Base-by-base conservation (phyloP, 2,888 invertebrate genomes). In the Tenthredo scrophulariae region DNA sequence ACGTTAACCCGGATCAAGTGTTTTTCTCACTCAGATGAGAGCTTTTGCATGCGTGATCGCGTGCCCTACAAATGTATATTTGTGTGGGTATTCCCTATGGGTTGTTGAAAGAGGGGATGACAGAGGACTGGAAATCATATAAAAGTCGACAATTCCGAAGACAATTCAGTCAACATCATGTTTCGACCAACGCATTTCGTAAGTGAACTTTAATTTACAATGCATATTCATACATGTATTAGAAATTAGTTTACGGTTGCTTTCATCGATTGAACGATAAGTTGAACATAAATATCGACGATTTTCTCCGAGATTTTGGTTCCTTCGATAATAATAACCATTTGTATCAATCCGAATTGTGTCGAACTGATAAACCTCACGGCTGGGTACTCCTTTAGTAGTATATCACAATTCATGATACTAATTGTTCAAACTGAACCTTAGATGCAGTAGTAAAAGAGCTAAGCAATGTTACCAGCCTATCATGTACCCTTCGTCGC, bases 161-260 rank as follows among this genome's bases (percentile, higher is more conserved):
- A 67, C 6, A 37, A 67, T 33, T 67, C 67, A 67, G 67, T 77
- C 50, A 29, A 58, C 80, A 62, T 62, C 62, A 80, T 80, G 80
- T 62, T 80, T n/a, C 80, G 80, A 80, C 80, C 80, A 43, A 62
- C 65, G 9, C 33, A 62, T 43, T 37, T 80, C 40, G 80, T 80
- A 62, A 80, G 80, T 80, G 29, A 13, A 80, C 74, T 9, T 50
- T 29, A 67, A 18, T 67, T 67, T 18, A 33, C 67, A 33, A 67
- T 18, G 33, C 5, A 54, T 54, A 54, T 54, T 54, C n/a, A 54
- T 54, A 54, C n/a, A 4, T 54, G 7, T 54, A 26, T 33, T 67
- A 26, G 18, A 18, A 67, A 29, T 67, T 67, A 67, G 33, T 67
- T 33, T 33, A 67, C 67, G 13, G 6, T 33, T 33, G 15, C 22